Conservation (phyloP, 2,113 vertebrate species). For the Meles meles region DNA sequence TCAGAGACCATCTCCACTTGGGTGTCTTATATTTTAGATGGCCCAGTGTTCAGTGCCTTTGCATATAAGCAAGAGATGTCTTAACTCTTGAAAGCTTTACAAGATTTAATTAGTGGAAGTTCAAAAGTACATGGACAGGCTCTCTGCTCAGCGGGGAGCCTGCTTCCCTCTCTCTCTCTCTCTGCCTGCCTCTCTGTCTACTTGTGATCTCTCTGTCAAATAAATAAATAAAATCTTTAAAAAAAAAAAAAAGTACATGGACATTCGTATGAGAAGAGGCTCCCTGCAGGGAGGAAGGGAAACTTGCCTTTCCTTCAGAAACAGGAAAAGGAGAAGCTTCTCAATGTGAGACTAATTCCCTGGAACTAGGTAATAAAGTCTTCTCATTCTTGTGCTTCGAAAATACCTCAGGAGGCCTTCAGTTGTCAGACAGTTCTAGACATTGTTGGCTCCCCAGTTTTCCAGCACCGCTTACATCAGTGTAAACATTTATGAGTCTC, state of each 20-base stretch:
- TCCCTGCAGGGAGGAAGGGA: neutral
- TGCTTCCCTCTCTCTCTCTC: no score
- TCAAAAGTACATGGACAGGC: neutral
- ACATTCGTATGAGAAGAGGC: neutral
- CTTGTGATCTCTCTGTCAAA: no score
- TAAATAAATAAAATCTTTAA: no score
- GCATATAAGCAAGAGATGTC: neutral
- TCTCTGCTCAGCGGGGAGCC: no score
- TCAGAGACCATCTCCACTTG: neutral
- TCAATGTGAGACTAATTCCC: slow-evolving; percentile 4
- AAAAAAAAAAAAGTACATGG: slow-evolving; percentile 7
- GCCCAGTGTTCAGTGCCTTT: neutral
- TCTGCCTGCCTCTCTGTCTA: no score
- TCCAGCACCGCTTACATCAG: neutral
- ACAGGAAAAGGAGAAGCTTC: slow-evolving; percentile 17
- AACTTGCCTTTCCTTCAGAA: neutral
- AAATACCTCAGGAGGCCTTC: slow-evolving; percentile 15
- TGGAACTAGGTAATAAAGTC: neutral
- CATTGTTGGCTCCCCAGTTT: neutral
- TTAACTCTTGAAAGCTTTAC: neutral
- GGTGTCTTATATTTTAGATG: neutral
- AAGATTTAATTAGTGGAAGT: neutral
- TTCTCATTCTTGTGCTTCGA: neutral
- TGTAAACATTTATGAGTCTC: neutral
- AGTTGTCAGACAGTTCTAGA: neutral